Conservation (phyloP, 1,140 invertebrate genomes). For the Apis florea region DNA sequence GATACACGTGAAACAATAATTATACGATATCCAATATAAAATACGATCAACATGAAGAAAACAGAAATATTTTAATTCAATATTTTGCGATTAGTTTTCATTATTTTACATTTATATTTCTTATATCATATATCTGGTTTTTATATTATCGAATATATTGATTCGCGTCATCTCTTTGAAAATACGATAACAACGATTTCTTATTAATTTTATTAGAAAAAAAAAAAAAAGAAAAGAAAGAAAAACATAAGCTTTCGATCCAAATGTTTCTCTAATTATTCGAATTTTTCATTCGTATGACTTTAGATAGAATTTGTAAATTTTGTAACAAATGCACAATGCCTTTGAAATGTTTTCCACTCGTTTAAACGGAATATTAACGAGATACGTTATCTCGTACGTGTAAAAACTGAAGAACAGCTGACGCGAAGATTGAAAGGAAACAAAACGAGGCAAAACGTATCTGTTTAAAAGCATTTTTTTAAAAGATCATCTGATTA, state of each 20-base stretch:
- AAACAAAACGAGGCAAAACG: not conserved
- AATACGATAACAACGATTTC: no score
- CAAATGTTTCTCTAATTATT: not conserved
- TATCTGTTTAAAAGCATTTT: not conserved
- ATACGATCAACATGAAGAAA: no score
- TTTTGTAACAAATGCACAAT: conserved; percentile 1
- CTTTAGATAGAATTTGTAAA: not conserved
- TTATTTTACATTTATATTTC: no score
- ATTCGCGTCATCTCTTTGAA: not conserved
- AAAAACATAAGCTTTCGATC: no score
- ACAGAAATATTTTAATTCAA: no score
- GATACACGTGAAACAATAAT: no score
- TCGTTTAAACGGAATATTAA: not conserved
- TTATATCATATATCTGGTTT: no score
- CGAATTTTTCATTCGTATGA: not conserved
- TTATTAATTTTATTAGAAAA: no score
- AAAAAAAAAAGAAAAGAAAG: no score
- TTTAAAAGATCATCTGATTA: not conserved
- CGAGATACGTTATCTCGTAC: not conserved
- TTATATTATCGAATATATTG: no score
- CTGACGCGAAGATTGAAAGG: not conserved
- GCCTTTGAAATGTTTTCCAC: not conserved
- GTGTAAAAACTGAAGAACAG: not conserved
- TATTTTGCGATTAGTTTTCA: no score
- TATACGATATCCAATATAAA: no score